Evolutionary conservation across 1,140 invertebrate species (phyloP).

Genomic region (Drosophila parvula): DNA sequence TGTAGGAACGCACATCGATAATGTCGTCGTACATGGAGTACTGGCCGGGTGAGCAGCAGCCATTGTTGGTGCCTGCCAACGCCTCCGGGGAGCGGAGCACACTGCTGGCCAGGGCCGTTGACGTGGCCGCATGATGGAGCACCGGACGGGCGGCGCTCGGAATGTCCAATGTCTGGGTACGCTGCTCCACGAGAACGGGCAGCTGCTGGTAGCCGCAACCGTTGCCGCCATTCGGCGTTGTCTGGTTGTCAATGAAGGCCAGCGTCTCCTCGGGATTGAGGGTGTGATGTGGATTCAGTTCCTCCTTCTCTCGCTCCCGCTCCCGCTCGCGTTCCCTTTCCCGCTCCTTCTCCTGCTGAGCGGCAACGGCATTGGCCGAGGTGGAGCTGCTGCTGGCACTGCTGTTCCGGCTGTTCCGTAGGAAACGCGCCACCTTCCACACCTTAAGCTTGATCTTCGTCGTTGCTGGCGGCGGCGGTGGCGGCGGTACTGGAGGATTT

Average conservation of each 20-base stretch:
- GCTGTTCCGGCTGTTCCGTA: constrained; percentile 73
- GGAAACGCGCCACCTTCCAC: constrained; percentile 87
- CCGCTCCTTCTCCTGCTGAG: neutral
- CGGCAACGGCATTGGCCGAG: neutral
- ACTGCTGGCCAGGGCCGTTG: constrained; percentile 63
- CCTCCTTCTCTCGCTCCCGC: constrained; percentile 12
- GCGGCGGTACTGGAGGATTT: neutral
- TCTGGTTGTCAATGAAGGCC: constrained; percentile 71
- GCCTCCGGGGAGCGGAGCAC: constrained; percentile 63
- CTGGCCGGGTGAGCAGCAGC: constrained; percentile 77
- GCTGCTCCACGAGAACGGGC: constrained; percentile 87
- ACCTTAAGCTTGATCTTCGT: constrained; percentile 86
- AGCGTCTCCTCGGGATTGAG: constrained; percentile 53
- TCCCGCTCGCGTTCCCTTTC: constrained; percentile 31
- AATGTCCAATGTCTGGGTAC: constrained; percentile 68
- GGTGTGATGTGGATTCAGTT: constrained; percentile 18
- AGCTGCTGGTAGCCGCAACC: constrained; percentile 86
- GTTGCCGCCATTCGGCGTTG: constrained; percentile 46
- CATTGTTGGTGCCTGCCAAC: constrained; percentile 18
- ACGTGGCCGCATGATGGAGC: constrained; percentile 71
- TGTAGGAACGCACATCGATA: constrained; percentile 88
- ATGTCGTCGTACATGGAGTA: constrained; percentile 85
- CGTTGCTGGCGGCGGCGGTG: constrained; percentile 23
- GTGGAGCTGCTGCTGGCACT: neutral
- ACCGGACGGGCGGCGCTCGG: constrained; percentile 57